phyloP scores from a whole-genome alignment of 1,140 invertebrate genomes.

The Condylostylus longicornis region DNA sequence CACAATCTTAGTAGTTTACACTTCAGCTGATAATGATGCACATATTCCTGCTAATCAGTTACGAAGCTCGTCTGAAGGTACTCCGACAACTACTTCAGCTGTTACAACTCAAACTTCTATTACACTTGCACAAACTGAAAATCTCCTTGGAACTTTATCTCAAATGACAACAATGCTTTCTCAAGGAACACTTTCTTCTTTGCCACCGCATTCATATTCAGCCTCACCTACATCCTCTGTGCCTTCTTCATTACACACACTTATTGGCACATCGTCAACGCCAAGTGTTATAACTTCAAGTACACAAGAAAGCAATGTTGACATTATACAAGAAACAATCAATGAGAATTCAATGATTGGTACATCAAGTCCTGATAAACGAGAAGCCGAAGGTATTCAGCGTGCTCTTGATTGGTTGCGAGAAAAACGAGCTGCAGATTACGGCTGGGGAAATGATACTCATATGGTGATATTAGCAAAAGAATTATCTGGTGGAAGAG shows the following conservation, averaged over 20 bases:
- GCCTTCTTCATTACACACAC: not conserved
- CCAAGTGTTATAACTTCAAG: not conserved
- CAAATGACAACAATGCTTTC: no score
- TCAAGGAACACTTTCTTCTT: no score
- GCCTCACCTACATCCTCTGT: not conserved
- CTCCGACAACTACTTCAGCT: no score
- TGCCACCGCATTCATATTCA: no score
- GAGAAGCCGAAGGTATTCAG: conserved; percentile 41
- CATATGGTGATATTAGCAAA: conserved; percentile 52
- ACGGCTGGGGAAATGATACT: conserved; percentile 63
- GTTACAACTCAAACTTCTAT: no score
- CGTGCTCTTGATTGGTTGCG: conserved; percentile 49
- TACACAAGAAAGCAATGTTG: not conserved
- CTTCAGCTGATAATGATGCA: no score
- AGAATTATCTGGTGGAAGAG: conserved; percentile 31
- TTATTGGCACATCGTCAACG: not conserved
- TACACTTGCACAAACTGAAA: no score
- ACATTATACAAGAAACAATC: no score
- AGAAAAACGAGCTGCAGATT: conserved; percentile 49
- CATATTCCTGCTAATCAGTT: no score
- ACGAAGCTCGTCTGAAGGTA: no score
- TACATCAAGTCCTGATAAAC: conserved; percentile 30
- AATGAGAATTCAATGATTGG: conserved; percentile 12
- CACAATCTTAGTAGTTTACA: no score
- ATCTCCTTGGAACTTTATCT: no score